Percentiles rank a stretch among this genome's conserved stretches.
These are phyloP conservation scores for Nipponia nippon DNA, from an alignment of 2,113 vertebrate genomes.

Conservation along the genomic window DNA sequence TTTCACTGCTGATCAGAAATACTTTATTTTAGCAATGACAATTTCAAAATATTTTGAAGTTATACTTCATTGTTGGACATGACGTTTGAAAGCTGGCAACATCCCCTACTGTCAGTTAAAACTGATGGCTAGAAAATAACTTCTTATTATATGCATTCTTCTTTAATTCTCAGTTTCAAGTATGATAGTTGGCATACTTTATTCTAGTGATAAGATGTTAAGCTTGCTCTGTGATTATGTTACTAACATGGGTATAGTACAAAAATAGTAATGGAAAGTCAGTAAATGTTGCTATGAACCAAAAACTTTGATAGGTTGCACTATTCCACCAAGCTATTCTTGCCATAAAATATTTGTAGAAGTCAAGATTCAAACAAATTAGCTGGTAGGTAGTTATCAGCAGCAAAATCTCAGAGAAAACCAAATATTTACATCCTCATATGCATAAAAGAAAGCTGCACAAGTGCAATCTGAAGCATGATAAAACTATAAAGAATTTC, in stretches of 20 bases:
- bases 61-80: background rate
- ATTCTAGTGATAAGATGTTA: background rate
- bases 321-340: background rate
- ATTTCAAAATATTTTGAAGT: background rate
- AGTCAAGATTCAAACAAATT: slow-evolving; percentile 50
- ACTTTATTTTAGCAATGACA: background rate
- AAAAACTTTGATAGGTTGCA: slow-evolving; percentile 5
- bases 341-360: slow-evolving; percentile 54
- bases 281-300: background rate
- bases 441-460: slow-evolving; percentile 3
- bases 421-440: slow-evolving; percentile 56
- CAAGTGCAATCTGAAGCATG: slow-evolving; percentile 49
- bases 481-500: slow-evolving; percentile 50
- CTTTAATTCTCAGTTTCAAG: background rate
- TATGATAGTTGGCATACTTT: background rate
- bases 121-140: background rate
- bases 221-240: background rate
- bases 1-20: background rate
- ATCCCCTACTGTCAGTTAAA: background rate
- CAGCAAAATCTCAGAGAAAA: slow-evolving; percentile 55
- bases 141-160: background rate
- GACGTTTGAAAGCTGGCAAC: background rate
- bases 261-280: background rate
- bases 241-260: background rate
- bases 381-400: slow-evolving; percentile 47